Evolutionary conservation across 2,797 vertebrate species (phyloP).

Genomic region (Adelosebastes latens): DNA sequence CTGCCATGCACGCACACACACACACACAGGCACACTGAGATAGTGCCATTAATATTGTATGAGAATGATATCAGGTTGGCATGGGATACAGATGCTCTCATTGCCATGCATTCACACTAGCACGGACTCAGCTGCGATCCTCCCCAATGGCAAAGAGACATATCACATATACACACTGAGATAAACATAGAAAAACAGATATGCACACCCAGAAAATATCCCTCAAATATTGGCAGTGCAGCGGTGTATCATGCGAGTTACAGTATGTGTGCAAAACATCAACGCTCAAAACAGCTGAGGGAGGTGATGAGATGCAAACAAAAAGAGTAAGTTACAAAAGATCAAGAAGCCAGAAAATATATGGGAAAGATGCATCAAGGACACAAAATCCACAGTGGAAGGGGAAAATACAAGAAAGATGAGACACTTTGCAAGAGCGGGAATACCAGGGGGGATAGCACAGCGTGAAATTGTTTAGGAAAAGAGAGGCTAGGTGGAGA

Average conservation of each 20-base stretch:
- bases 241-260: conserved; percentile 8
- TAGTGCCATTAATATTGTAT: conserved; percentile 60
- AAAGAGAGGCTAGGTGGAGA: conserved; percentile 3
- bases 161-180: background rate
- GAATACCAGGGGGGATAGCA: conserved; percentile 22
- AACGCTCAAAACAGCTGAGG: conserved; percentile 2
- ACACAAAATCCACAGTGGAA: conserved; percentile 36
- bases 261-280: conserved; percentile 15
- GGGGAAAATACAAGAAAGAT: conserved; percentile 31
- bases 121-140: conserved; percentile 9
- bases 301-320: conserved; percentile 8
- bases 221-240: background rate
- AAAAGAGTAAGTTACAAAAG: conserved; percentile 10
- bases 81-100: conserved; percentile 42
- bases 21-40: conserved; percentile 3
- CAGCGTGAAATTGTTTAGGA: conserved; percentile 31
- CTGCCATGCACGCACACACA: conserved; percentile 9
- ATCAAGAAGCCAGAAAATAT: conserved; percentile 23
- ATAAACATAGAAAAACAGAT: conserved; percentile 17
- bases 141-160: background rate
- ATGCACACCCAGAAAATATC: conserved; percentile 9
- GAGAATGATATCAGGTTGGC: conserved; percentile 37
- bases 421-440: conserved; percentile 33
- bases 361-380: conserved; percentile 17
- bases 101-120: conserved; percentile 40